A percentile compares a stretch with the other conserved stretches of the same genome.
Conservation (phyloP, 2,888 invertebrate genomes). For the Empis stercorea region DNA sequence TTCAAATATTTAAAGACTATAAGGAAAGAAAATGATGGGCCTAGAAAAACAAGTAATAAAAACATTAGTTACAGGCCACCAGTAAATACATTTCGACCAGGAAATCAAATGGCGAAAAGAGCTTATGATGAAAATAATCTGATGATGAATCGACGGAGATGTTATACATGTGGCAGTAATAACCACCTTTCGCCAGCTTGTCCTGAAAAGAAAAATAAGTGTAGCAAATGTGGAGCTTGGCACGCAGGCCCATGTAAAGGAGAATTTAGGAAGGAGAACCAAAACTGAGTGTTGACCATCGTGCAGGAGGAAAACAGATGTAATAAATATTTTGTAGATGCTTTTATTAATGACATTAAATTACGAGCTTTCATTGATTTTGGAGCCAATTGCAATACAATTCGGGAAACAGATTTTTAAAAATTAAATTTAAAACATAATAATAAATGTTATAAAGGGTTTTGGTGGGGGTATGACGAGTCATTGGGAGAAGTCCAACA, state of each 20-base stretch:
- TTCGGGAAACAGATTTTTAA: background rate
- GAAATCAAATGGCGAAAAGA: too few relatives aligned
- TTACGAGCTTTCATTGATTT: conserved; percentile 8
- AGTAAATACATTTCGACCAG: background rate
- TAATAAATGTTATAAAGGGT: conserved; percentile 1
- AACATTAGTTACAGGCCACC: too few relatives aligned
- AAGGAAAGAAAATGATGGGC: background rate
- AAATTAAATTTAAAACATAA: background rate
- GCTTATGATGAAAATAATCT: background rate
- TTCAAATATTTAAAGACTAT: conserved; percentile 9
- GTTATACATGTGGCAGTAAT: background rate
- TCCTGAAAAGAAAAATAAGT: background rate
- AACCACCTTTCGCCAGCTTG: conserved; percentile 3
- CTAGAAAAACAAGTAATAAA: too few relatives aligned
- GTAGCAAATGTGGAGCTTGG: too few relatives aligned
- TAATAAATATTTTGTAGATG: conserved; percentile 6
- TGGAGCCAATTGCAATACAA: conserved; percentile 2
- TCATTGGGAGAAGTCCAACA: conserved; percentile 1
- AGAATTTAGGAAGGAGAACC: background rate
- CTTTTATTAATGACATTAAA: conserved; percentile 2
- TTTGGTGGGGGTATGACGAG: conserved; percentile 5
- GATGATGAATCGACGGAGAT: conserved; percentile 1
- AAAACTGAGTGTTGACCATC: background rate
- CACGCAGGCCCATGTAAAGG: too few relatives aligned
- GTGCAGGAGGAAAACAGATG: background rate